Conservation (phyloP, 2,888 invertebrate genomes). For the Acanthoscelides obtectus region DNA sequence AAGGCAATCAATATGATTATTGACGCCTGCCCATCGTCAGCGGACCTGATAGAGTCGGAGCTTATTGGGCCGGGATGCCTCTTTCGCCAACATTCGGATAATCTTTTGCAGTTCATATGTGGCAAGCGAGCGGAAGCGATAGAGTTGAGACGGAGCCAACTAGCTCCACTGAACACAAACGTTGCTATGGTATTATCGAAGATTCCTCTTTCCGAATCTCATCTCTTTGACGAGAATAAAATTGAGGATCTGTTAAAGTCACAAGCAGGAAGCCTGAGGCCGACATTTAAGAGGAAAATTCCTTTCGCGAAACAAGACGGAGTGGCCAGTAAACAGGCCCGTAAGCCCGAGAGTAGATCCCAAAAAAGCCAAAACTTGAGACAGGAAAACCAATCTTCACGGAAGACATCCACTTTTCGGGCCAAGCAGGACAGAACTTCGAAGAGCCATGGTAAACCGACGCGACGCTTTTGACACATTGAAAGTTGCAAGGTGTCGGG, state of each 20-base stretch:
- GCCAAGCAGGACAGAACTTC: too few species aligned
- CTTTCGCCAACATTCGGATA: not conserved
- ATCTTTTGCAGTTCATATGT: not conserved
- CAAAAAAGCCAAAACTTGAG: too few species aligned
- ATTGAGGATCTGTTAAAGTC: not conserved
- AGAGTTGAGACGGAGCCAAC: not conserved
- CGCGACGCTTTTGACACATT: too few species aligned
- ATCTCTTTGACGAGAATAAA: not conserved
- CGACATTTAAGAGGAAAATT: not conserved
- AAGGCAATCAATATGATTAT: too few species aligned
- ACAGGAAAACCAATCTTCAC: too few species aligned
- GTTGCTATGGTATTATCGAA: not conserved
- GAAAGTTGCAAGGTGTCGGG: too few species aligned
- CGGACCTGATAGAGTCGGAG: conserved; percentile 1
- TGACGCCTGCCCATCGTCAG: too few species aligned
- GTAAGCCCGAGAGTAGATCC: too few species aligned
- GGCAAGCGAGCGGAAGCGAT: not conserved
- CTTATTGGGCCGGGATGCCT: not conserved
- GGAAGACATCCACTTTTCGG: too few species aligned
- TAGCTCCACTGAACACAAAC: not conserved
- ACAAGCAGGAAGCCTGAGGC: not conserved
- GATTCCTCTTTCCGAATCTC: not conserved
- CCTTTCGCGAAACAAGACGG: not conserved
- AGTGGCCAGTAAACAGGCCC: not conserved
- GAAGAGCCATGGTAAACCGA: too few species aligned